Percentiles rank a stretch among this genome's conserved stretches.
Evolutionary conservation across 1,140 invertebrate species (phyloP).

Genomic region (Trichomalopsis sarcophagae): DNA sequence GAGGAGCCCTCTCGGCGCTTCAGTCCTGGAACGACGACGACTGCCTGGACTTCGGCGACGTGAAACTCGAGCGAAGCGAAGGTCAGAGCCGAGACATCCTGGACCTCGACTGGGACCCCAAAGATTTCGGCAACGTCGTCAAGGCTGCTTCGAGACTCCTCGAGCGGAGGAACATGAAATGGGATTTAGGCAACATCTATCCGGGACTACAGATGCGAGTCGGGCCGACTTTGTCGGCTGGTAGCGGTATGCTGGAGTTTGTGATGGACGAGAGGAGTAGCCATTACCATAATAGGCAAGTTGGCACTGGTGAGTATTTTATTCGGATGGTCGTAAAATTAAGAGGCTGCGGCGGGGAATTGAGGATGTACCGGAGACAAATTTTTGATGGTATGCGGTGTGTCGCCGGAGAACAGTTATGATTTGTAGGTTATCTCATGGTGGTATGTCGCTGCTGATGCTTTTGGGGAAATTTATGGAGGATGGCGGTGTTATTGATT

Average conservation of each 20-base stretch:
- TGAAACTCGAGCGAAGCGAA: constrained; percentile 64
- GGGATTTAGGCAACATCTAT: constrained; percentile 82
- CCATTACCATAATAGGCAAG: constrained; percentile 63
- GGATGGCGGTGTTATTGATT: no score
- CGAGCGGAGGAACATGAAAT: constrained; percentile 81
- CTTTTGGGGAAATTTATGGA: neutral
- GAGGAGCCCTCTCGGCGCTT: constrained; percentile 80
- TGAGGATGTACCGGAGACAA: no score
- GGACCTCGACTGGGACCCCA: constrained; percentile 81
- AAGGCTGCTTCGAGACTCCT: constrained; percentile 83
- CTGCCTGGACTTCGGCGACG: constrained; percentile 77
- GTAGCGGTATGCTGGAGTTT: constrained; percentile 83
- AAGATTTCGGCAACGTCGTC: constrained; percentile 82
- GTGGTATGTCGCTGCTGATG: neutral
- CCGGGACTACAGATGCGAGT: constrained; percentile 83
- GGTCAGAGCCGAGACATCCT: constrained; percentile 65
- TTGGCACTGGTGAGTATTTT: constrained; percentile 65
- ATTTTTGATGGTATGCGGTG: neutral
- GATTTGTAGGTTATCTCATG: neutral
- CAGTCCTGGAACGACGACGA: constrained; percentile 80
- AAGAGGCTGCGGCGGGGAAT: neutral
- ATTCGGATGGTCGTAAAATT: neutral
- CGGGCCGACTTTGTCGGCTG: constrained; percentile 77
- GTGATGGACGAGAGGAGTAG: constrained; percentile 78
- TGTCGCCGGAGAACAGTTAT: neutral